Evolutionary conservation across 2,113 vertebrate species (phyloP).

Genomic region (Trogon melanurus): DNA sequence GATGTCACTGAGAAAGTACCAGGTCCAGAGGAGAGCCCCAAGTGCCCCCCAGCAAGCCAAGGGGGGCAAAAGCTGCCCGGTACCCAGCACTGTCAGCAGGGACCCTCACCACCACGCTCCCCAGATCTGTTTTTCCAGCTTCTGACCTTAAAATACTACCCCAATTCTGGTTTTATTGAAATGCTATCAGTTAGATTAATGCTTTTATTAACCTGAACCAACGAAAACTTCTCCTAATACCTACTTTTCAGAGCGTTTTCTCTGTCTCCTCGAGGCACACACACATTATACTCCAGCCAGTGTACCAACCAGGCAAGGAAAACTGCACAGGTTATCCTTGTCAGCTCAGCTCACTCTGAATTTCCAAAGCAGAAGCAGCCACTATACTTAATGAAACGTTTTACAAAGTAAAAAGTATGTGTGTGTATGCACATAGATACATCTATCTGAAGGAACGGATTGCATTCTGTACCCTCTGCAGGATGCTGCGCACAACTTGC

Average conservation of each 20-base stretch:
- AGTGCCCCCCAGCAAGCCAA: neutral
- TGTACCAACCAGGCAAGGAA: neutral
- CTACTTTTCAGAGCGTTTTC: neutral
- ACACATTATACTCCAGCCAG: neutral
- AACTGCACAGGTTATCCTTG: neutral
- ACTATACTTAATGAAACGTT: neutral
- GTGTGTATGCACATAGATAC: no score
- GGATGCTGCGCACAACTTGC: neutral
- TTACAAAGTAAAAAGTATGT: neutral
- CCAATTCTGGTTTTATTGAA: neutral
- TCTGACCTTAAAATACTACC: neutral
- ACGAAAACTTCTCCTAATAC: neutral
- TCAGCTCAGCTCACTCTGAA: neutral
- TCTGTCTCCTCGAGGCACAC: neutral
- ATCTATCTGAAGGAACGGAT: neutral
- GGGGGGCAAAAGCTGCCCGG: neutral
- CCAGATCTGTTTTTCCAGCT: neutral
- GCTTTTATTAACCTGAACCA: neutral
- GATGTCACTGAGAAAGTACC: no score
- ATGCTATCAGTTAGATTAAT: neutral
- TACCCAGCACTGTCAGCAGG: fast-evolving
- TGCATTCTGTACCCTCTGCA: neutral
- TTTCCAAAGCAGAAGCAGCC: neutral
- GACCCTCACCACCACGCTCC: fast-evolving
- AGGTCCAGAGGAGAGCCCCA: neutral